A percentile compares a stretch with the other conserved stretches of the same genome.
Conservation (phyloP, 1,140 invertebrate genomes). For the Pteromalus puparum region DNA sequence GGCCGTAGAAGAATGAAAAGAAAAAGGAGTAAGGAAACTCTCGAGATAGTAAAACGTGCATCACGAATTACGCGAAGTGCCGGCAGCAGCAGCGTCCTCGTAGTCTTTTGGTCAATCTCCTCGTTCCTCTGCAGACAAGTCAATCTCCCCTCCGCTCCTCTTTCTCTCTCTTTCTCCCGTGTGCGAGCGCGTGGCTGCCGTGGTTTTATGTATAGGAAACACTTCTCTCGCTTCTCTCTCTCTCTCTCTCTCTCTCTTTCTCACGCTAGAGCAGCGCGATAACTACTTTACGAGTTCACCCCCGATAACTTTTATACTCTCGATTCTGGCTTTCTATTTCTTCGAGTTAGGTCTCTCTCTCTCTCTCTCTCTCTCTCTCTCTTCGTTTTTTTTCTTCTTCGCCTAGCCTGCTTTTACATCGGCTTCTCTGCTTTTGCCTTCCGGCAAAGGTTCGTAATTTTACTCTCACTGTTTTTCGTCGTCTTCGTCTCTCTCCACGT, state of each 20-base stretch:
- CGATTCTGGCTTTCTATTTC: slow-evolving; percentile 51
- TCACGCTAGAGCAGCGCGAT: slow-evolving; percentile 42
- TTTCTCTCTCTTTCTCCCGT: not conserved
- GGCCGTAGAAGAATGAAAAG: slow-evolving; percentile 13
- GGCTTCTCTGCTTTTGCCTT: not conserved
- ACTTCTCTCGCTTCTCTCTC: slow-evolving; percentile 28
- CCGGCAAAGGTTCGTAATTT: slow-evolving; percentile 24
- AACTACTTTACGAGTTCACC: slow-evolving; percentile 54
- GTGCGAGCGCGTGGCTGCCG: not conserved
- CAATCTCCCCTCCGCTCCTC: slow-evolving; percentile 44
- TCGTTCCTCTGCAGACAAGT: slow-evolving; percentile 47
- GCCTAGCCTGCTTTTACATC: not conserved
- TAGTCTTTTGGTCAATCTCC: slow-evolving; percentile 50
- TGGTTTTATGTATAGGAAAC: slow-evolving; percentile 52
- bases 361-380: not conserved
- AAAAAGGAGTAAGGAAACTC: slow-evolving; percentile 31
- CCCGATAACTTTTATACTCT: slow-evolving; percentile 53
- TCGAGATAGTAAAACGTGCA: slow-evolving; percentile 51
- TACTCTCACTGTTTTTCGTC: slow-evolving; percentile 26
- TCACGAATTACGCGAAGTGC: slow-evolving; percentile 48
- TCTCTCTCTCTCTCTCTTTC: slow-evolving; percentile 23
- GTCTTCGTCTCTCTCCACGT: not conserved
- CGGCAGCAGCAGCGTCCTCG: slow-evolving; percentile 8
- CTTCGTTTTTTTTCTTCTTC: not conserved
- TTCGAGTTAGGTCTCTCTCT: slow-evolving; percentile 34